Conservation (phyloP, 1,140 invertebrate species). For the Dendroctonus ponderosae region DNA sequence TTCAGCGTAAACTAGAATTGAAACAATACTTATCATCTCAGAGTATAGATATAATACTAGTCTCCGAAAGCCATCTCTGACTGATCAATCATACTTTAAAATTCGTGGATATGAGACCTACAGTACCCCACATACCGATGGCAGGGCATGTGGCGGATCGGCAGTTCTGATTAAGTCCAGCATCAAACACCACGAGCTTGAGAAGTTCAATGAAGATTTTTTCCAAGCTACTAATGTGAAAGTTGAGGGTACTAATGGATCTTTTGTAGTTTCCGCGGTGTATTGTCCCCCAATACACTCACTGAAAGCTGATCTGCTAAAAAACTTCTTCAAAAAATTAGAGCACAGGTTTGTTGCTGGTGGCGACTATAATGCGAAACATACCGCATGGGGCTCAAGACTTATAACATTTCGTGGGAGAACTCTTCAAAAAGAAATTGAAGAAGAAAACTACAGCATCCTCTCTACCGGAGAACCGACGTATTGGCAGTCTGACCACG, state of each 20-base stretch:
- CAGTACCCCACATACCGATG: constrained; percentile 37
- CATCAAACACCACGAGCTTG: constrained; percentile 31
- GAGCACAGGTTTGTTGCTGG: too few species aligned
- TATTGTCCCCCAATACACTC: not conserved
- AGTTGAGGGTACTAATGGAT: not conserved
- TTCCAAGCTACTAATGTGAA: not conserved
- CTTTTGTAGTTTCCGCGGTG: not conserved
- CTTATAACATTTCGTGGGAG: too few species aligned
- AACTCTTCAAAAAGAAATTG: too few species aligned
- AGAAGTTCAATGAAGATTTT: constrained; percentile 7
- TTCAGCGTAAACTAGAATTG: not conserved
- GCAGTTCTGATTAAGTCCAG: constrained; percentile 37
- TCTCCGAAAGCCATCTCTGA: constrained; percentile 44
- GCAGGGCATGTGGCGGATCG: constrained; percentile 37
- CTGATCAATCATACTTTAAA: constrained; percentile 28
- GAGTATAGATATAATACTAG: constrained; percentile 34
- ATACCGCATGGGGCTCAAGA: too few species aligned
- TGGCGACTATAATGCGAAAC: too few species aligned
- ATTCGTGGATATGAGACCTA: constrained; percentile 35
- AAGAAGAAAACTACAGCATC: too few species aligned
- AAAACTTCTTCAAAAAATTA: too few species aligned
- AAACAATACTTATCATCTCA: constrained; percentile 6
- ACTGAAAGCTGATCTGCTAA: too few species aligned
- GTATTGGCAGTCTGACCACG: too few species aligned
- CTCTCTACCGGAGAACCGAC: too few species aligned